A percentile compares a stretch with the other conserved stretches of the same genome.
Conservation (phyloP, 1,140 invertebrate species). For the Pseudomyrmex concolor region DNA sequence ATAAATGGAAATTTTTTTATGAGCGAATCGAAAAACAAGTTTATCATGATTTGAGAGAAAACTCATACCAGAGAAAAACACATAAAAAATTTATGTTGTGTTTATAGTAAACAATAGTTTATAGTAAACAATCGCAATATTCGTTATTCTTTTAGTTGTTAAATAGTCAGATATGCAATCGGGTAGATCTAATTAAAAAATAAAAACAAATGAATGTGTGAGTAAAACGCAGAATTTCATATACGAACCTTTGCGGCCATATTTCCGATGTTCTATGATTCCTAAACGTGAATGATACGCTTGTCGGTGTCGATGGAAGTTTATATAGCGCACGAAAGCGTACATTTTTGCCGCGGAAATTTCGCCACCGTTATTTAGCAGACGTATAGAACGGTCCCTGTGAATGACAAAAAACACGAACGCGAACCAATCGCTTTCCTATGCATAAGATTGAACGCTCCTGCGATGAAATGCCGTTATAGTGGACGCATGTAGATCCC, state of each 20-base stretch:
- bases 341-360: conserved; percentile 70
- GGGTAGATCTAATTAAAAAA: no score
- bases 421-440: conserved; percentile 53
- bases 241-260: conserved; percentile 78
- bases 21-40: no score
- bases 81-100: no score
- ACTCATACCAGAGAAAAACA: no score
- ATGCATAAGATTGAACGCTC: conserved; percentile 60
- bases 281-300: conserved; percentile 75
- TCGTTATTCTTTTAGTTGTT: not conserved
- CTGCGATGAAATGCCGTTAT: conserved; percentile 24
- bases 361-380: conserved; percentile 79
- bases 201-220: no score
- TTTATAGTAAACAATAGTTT: no score
- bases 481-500: conserved; percentile 25
- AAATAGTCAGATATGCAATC: not conserved
- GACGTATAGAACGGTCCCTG: conserved; percentile 64
- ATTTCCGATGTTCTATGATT: conserved; percentile 63
- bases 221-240: not conserved
- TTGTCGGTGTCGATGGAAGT: conserved; percentile 58
- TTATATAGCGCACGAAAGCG: conserved; percentile 73
- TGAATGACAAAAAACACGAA: conserved; percentile 55
- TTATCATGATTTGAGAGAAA: conserved; percentile 1
- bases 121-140: no score
- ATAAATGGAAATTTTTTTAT: no score